These are phyloP conservation scores for Chalcis sispes DNA, from an alignment of 2,888 invertebrate species.

Conservation along the genomic window DNA sequence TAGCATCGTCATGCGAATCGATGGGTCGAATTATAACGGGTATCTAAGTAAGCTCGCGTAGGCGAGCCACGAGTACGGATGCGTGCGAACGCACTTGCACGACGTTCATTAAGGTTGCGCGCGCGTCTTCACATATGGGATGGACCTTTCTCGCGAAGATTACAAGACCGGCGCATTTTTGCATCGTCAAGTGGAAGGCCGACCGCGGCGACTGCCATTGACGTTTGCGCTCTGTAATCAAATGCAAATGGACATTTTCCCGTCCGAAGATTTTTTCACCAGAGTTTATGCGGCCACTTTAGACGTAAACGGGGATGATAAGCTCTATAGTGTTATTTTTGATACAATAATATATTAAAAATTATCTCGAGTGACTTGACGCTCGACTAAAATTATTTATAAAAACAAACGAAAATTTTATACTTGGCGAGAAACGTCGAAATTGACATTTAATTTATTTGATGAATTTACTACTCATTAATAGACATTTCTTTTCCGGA, in stretches of 20 bases:
- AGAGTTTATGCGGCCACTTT: too few relatives aligned
- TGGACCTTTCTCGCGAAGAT: not conserved
- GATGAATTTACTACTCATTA: too few relatives aligned
- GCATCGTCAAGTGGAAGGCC: conserved; percentile 46
- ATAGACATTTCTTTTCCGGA: too few relatives aligned
- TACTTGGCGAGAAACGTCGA: too few relatives aligned
- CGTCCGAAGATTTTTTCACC: too few relatives aligned
- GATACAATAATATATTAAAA: too few relatives aligned
- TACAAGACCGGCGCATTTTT: not conserved
- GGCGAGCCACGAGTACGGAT: conserved; percentile 8
- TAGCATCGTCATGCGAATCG: conserved; percentile 49
- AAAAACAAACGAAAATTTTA: too few relatives aligned
- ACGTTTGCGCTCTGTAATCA: conserved; percentile 41
- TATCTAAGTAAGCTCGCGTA: conserved; percentile 4
- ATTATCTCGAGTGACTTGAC: too few relatives aligned
- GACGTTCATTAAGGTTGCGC: not conserved
- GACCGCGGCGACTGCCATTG: not conserved
- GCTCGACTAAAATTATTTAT: too few relatives aligned
- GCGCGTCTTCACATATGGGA: not conserved
- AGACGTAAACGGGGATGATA: too few relatives aligned
- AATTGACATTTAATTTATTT: too few relatives aligned
- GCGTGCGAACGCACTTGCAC: conserved; percentile 15
- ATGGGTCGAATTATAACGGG: conserved; percentile 7
- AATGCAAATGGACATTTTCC: conserved; percentile 5
- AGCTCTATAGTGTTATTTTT: too few relatives aligned